Evolutionary conservation across 2,113 vertebrate species (phyloP), one percentile per base, ranked within the genome.

Genomic region (Triplophysa tibetana): DNA sequence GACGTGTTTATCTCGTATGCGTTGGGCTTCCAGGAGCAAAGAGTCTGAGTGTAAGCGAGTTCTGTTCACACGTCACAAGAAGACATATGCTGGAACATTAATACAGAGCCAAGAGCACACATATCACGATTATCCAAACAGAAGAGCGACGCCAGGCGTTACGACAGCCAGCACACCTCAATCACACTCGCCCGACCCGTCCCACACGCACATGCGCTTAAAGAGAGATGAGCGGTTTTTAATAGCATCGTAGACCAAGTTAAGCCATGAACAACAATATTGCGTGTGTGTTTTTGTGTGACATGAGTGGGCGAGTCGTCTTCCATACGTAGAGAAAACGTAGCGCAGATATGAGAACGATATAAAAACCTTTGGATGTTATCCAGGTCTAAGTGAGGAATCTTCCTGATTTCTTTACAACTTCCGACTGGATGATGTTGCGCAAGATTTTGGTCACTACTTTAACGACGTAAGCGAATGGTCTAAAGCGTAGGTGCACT

Each of bases 11-110:
- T 21, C 38, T 14, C 2, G 2, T 11, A 67, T n/a, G 13, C 13
- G 33, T 60, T 72, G 11, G 21, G 26, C 69, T 73, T 21, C n/a
- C 21, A 70, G 23, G 43, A 23, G 21, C 67, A 72, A 8, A 26
- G 2, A 45, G 65, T 67, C 65, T 41, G 10, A 45, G 38, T n/a
- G n/a, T 67, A 67, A 67, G n/a, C 13, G 41, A 75, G 58, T 45
- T 75, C 56, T 75, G 48, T 83, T 86, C 80, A 80, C 80, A 86
- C 82, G 62, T 86, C 54, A 58, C n/a, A 78, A 73, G 62, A 79
- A 82, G 79, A 76, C 85, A 84, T 85, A 86, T 85, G 83, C 62
- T 79, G 68, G 77, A 81, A 77, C 73, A 78, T 80, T 76, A 83
- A 81, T 80, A 80, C 65, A 21, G 54, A 77, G 69, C 52, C 70